Percentiles rank a stretch among this genome's conserved stretches.
Evolutionary conservation across 2,888 invertebrate species (phyloP).

Genomic region (Terebella lapidaria): DNA sequence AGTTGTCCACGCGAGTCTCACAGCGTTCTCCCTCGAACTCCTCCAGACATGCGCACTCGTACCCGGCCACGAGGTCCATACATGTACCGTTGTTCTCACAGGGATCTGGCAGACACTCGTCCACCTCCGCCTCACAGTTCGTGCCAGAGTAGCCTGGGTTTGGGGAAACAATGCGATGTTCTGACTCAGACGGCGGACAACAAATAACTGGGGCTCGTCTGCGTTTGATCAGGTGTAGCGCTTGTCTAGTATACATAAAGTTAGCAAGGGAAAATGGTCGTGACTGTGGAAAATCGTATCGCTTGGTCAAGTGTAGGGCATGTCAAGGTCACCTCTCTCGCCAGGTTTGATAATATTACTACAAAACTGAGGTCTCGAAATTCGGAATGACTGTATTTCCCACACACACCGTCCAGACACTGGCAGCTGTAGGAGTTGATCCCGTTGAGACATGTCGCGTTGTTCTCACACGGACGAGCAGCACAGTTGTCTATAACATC

Average conservation of each 20-base stretch:
- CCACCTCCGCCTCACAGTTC: constrained; percentile 27
- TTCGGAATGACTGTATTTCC: too few relatives aligned
- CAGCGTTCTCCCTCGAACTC: constrained; percentile 10
- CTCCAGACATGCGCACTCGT: constrained; percentile 20
- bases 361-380: too few relatives aligned
- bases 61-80: constrained; percentile 18
- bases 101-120: constrained; percentile 31
- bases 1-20: constrained; percentile 23
- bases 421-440: constrained; percentile 66
- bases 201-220: too few relatives aligned
- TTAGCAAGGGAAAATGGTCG: too few relatives aligned
- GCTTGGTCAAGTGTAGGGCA: too few relatives aligned
- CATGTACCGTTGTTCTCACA: constrained; percentile 33
- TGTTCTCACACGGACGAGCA: constrained; percentile 57
- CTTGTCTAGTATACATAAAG: too few relatives aligned
- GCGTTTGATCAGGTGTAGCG: too few relatives aligned
- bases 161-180: too few relatives aligned
- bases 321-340: too few relatives aligned
- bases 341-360: too few relatives aligned
- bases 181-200: too few relatives aligned
- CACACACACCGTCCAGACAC: constrained; percentile 66
- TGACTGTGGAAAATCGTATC: too few relatives aligned
- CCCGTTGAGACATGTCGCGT: constrained; percentile 65
- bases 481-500: constrained; percentile 8
- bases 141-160: constrained; percentile 27